Evolutionary conservation across 2,888 invertebrate genomes (phyloP), one percentile per base, ranked within the genome.

Genomic region (Bedellia somnulentella): DNA sequence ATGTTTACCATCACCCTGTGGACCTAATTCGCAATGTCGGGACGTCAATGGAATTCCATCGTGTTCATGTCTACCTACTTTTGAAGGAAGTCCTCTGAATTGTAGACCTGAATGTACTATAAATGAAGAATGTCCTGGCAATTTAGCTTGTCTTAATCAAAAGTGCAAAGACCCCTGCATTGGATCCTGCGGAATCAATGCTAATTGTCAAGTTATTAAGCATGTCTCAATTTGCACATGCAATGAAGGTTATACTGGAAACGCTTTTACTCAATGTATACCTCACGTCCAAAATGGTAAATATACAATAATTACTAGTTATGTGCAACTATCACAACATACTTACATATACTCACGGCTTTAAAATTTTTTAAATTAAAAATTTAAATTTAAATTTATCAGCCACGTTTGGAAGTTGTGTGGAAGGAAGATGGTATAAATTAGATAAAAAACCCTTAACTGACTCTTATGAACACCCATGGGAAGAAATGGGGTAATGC

Each of bases 131-230:
- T 89, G 89, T 47, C 49, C 80, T 3, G 79, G 81, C 35, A 78
- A 82, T 45, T 58, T 77, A 40, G 83, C 86, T n/a, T 87, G 86
- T 43, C 76, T 84, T n/a, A 76, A 75, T 38, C 80, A 82, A 50
- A 83, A 80, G 50, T 85, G 85, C 45, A 64, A 55, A 36, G 83
- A 85, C 46, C 85, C 86, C 1, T 87, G 86, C 43, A 82, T 82
- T n/a, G 85, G 85, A 15, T 81, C 83, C 1, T 86, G 85, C 49
- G 83, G 85, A 36, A 46, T 79, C 31, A 64, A 70, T 37, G 79
- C 85, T 22, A 52, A 78, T 37, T 80, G 84, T 46, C 67, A 62
- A 44, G 81, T 83, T 14, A 68, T 80, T 36, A 81, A 79, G 42
- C 85, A 85, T 46, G 66, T 79, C 11, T 81, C 85, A 3, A 68